Base-by-base conservation (phyloP, 2,888 invertebrate species). In the Agrochola circellaris region DNA sequence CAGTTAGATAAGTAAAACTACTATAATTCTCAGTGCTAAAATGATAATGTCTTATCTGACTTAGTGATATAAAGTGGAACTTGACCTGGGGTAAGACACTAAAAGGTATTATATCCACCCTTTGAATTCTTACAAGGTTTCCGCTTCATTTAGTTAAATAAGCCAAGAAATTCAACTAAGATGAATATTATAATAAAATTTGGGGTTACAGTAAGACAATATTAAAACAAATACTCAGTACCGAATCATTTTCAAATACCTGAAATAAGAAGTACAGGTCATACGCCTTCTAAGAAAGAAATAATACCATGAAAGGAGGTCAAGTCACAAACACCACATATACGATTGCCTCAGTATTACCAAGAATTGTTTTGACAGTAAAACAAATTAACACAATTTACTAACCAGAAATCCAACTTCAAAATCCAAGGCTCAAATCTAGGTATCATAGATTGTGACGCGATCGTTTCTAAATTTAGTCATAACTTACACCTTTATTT, bases 401-500 rank as follows among this genome's bases (percentile, higher is more conserved):
- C 15, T 77, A 64, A 38, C 26, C 15, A 73, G 69, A 80, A 76
- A 70, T 58, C 13, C 0, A 42, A 62, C 60, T 51, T 51, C 11
- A 38, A 45, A 62, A 45, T 23, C 11, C 60, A 66, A 73, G 65
- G n/a, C 11, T 67, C 5, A 51, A 38, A 13, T 58, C 20, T 61
- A 51, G n/a, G 26, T 64, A 62, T 60, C 38, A 60, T 1, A 48
- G 42, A 71, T 42, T 15, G 54, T 75, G 72, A 58, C 77, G 56
- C 26, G 9, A 4, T 26, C 5, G 65, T 69, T 54, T 79, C 73
- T 62, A 61, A 60, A 75, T 81, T 66, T 81, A 81, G 61, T 75
- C 67, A 69, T 72, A 78, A 71, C 30, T 75, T 60, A 15, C 74
- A 75, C 26, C 54, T 76, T 23, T 73, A 67, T 79, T 76, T 74